A percentile compares a stretch with the other conserved stretches of the same genome.
Evolutionary conservation across 2,113 vertebrate genomes (phyloP).

Genomic region (Psammodynastes pulverulentus): DNA sequence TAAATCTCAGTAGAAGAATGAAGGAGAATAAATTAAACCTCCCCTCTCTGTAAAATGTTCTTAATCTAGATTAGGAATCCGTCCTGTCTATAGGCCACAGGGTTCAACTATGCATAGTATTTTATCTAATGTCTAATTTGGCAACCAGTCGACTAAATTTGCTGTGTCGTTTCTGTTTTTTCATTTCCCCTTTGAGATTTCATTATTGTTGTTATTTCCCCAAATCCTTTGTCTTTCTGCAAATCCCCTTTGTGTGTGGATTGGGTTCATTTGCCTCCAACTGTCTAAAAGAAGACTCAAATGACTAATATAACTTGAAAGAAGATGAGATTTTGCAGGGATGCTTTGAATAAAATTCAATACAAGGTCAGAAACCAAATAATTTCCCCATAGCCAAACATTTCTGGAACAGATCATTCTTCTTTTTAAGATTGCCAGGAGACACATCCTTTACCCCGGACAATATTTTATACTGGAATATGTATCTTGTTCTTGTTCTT

Average conservation of each 20-base stretch:
- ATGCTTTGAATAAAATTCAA: slow-evolving; percentile 36
- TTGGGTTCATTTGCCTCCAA: not conserved
- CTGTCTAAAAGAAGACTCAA: not conserved
- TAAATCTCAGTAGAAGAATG: not conserved
- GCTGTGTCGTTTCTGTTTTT: not conserved
- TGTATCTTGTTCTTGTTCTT: slow-evolving; percentile 13
- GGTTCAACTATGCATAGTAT: not conserved
- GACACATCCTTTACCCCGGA: slow-evolving; percentile 8
- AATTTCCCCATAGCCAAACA: not conserved
- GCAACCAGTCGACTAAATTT: not conserved
- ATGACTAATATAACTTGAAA: not conserved
- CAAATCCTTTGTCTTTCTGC: not conserved
- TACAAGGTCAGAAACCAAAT: slow-evolving; percentile 28
- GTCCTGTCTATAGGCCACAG: not conserved
- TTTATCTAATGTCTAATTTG: not conserved
- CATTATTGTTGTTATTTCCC: not conserved
- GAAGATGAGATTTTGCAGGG: slow-evolving; percentile 18
- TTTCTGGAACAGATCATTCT: slow-evolving; percentile 37
- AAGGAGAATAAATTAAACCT: not conserved
- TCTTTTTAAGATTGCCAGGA: slow-evolving; percentile 37
- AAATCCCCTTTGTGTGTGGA: too few relatives aligned
- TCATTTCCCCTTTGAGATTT: not conserved
- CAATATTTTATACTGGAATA: slow-evolving; percentile 18
- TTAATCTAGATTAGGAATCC: not conserved
- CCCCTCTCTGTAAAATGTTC: not conserved